Evolutionary conservation across 2,888 invertebrate genomes (phyloP), one percentile per base, ranked within the genome.

Genomic region (Drosophila siamana): DNA sequence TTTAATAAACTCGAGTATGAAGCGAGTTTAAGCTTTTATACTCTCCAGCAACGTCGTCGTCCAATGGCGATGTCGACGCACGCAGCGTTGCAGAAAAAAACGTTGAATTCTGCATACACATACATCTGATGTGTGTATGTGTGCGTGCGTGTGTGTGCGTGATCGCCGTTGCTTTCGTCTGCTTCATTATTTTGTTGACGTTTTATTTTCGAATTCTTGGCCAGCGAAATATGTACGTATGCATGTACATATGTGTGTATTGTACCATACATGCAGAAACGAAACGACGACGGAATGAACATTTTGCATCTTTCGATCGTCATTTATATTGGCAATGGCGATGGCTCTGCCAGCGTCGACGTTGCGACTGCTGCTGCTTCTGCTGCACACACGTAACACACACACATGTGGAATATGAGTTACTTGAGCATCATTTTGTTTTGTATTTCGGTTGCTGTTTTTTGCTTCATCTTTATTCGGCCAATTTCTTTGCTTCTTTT

Each of bases 1-100:
- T 92, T 92, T 91, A 92, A 92, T 92, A 92, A 92, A 91, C 92
- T 90, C 91, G 92, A 91, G 90, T 91, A 89, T 84, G 88, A 90
- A 90, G 89, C 88, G 90, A 90, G 90, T 90, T 92, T 90, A 90
- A 85, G 92, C 92, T 92, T 92, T 91, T 92, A 92, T 92, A 92
- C 90, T 86, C 89, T 87, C 67, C 69, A 68, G 54, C 73, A 55
- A 50, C 81, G 71, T 54, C 56, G 65, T 51, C 69, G 73, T 75
- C 61, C 66, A 77, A 78, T 81, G 79, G 86, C 80, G 67, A 38
- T 81, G 82, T 44, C 60, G 50, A 74, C 77, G 74, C 80, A 86
- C 91, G 91, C 89, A 89, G 72, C 73, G 86, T 81, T 81, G 85
- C 85, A 85, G 66, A 80, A 64, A 65, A 66, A 71, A 64, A 63